phyloP scores from a whole-genome alignment of 2,888 invertebrate species.

The Malthinus seriepunctatus region DNA sequence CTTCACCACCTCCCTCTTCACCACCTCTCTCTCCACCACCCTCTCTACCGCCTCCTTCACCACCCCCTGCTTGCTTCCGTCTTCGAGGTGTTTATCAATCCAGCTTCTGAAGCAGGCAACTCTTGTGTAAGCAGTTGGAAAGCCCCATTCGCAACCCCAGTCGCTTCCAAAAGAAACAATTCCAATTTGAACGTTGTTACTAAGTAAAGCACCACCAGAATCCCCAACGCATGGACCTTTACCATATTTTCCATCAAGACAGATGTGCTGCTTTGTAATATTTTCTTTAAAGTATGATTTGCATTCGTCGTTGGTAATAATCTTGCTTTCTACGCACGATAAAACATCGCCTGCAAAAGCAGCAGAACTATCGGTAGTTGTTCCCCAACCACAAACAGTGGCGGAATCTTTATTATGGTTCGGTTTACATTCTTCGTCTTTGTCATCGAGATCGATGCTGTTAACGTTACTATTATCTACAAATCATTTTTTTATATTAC shows the following conservation, averaged over 20 bases:
- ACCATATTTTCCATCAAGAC: constrained; percentile 52
- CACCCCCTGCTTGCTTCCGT: too few species aligned
- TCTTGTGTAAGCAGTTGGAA: constrained; percentile 52
- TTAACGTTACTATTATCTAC: constrained; percentile 32
- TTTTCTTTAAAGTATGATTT: constrained; percentile 50
- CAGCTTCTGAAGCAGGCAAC: constrained; percentile 47
- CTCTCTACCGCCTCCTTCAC: too few species aligned
- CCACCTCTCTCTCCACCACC: too few species aligned
- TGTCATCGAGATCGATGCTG: constrained; percentile 23
- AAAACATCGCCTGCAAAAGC: constrained; percentile 52
- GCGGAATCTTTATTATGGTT: too few species aligned
- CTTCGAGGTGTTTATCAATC: too few species aligned
- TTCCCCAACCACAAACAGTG: constrained; percentile 58
- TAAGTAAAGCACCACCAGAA: constrained; percentile 47
- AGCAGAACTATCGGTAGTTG: constrained; percentile 42
- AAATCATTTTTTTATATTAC: neutral
- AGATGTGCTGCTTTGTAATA: constrained; percentile 53
- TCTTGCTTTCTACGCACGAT: constrained; percentile 50
- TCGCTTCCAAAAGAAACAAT: constrained; percentile 46
- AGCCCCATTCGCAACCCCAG: constrained; percentile 51
- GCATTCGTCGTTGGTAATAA: constrained; percentile 55
- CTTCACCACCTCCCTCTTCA: too few species aligned
- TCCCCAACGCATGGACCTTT: constrained; percentile 59
- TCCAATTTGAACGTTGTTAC: constrained; percentile 38
- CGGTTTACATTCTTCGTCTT: constrained; percentile 46